A percentile compares a stretch with the other conserved stretches of the same genome.
Evolutionary conservation across 2,888 invertebrate species (phyloP).

Genomic region (Lasioglossum zephyrum): DNA sequence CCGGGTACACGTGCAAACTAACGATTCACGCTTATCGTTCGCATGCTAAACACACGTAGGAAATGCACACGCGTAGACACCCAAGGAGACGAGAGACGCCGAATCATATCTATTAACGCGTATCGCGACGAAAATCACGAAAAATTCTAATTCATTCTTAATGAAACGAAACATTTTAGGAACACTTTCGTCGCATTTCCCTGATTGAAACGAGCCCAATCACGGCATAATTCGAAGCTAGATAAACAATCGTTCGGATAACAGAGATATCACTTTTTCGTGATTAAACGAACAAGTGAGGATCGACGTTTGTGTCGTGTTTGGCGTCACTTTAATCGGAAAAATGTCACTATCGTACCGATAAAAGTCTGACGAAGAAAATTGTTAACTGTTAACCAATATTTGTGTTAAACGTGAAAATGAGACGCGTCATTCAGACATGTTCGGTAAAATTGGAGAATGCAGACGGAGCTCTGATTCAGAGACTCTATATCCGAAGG

Average conservation of each 20-base stretch:
- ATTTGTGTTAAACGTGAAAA: neutral
- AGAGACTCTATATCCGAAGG: neutral
- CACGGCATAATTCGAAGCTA: neutral
- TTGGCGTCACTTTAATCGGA: neutral
- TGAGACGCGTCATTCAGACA: neutral
- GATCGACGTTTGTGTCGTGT: neutral
- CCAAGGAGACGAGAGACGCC: conserved; percentile 58
- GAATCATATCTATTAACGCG: conserved; percentile 61
- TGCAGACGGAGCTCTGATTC: conserved; percentile 1
- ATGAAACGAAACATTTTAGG: neutral
- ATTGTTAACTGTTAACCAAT: neutral
- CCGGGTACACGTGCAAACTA: conserved; percentile 56
- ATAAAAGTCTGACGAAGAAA: neutral
- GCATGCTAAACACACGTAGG: conserved; percentile 55
- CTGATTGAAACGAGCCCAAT: neutral
- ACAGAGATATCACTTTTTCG: neutral
- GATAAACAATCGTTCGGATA: neutral
- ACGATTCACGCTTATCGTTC: conserved; percentile 67
- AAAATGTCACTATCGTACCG: neutral
- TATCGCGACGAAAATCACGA: neutral
- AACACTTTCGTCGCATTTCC: neutral
- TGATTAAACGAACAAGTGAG: neutral
- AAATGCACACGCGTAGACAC: conserved; percentile 38
- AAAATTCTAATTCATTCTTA: neutral
- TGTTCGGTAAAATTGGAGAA: neutral